phyloP scores from a whole-genome alignment of 1,140 invertebrate species.

The Magallana angulata region DNA sequence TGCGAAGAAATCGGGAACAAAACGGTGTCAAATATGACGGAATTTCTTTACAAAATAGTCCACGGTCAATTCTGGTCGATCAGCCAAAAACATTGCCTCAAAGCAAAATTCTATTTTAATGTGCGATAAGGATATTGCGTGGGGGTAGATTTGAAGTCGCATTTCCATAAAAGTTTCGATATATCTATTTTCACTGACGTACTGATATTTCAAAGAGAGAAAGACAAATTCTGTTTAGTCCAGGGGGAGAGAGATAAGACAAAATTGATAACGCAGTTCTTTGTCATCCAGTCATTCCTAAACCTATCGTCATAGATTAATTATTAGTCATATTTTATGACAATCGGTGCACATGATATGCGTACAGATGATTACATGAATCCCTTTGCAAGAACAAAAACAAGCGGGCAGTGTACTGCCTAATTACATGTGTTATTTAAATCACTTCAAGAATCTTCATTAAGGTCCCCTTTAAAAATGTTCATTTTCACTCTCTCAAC shows the following conservation, averaged over 20 bases:
- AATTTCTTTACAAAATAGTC: background rate
- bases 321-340: background rate
- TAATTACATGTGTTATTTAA: too few species aligned
- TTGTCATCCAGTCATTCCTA: background rate
- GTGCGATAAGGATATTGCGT: background rate
- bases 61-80: too few species aligned
- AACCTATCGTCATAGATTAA: background rate
- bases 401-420: too few species aligned
- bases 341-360: too few species aligned
- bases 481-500: too few species aligned
- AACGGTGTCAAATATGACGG: background rate
- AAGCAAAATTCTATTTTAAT: background rate
- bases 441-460: too few species aligned
- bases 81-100: too few species aligned
- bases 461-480: too few species aligned
- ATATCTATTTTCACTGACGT: background rate
- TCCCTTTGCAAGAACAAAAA: too few species aligned
- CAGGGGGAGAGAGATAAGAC: background rate
- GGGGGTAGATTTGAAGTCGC: background rate
- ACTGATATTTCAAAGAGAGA: background rate
- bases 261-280: background rate
- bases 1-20: background rate
- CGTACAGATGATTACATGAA: too few species aligned
- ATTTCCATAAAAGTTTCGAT: slow-evolving; percentile 1
- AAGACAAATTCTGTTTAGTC: background rate